These are phyloP conservation scores for Tenthredo livida DNA, from an alignment of 2,888 invertebrate genomes.

Conservation along the genomic window DNA sequence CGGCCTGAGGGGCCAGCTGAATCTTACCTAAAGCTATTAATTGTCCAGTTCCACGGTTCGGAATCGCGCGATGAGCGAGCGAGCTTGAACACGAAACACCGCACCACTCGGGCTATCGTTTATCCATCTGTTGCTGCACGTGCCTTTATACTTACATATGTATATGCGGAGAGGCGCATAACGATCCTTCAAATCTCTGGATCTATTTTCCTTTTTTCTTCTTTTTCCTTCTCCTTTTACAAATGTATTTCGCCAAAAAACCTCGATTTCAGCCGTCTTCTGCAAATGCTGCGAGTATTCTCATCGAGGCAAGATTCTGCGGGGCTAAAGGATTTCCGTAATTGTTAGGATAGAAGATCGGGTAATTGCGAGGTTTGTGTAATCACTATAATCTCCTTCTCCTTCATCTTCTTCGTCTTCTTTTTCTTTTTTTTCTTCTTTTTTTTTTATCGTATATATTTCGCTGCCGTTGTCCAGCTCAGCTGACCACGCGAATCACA, in stretches of 20 bases:
- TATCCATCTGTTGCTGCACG: conserved; percentile 47
- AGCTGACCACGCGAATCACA: background rate
- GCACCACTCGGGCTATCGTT: conserved; percentile 11
- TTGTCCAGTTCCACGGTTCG: conserved; percentile 47
- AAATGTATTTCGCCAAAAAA: background rate
- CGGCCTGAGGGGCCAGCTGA: conserved; percentile 59
- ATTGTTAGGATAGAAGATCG: conserved; percentile 8
- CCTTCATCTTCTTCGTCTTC: background rate
- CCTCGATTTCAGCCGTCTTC: no score
- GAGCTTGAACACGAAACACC: conserved; percentile 30
- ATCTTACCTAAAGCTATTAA: conserved; percentile 45
- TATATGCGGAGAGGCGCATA: background rate
- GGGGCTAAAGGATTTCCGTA: conserved; percentile 26
- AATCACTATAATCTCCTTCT: conserved; percentile 34
- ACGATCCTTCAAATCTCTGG: background rate
- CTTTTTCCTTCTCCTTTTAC: background rate
- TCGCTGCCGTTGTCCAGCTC: background rate
- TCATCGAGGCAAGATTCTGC: background rate
- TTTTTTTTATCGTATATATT: background rate
- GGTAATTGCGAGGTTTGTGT: conserved; percentile 28
- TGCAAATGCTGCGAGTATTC: no score
- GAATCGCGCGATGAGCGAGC: conserved; percentile 48
- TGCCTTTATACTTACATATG: background rate
- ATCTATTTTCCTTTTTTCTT: background rate
- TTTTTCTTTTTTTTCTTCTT: background rate